A percentile compares a stretch with the other conserved stretches of the same genome.
Evolutionary conservation across 2,888 invertebrate genomes (phyloP).

Genomic region (Cryptocheilus praepositus): DNA sequence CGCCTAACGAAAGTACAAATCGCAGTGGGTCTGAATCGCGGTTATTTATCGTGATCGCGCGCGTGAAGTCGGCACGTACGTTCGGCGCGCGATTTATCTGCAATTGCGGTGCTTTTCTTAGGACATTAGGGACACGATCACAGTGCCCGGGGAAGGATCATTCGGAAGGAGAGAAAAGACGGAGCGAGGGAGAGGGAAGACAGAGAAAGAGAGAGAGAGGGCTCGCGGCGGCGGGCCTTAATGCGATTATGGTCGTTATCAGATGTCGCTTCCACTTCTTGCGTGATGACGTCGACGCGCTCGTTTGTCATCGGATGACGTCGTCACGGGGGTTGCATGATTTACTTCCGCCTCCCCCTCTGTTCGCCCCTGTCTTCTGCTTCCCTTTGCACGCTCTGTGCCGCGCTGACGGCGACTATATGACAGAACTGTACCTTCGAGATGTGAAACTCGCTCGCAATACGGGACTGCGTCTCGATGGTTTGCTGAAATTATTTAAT

Average conservation of each 20-base stretch:
- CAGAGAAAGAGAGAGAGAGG: slow-evolving; percentile 7
- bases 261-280: slow-evolving; percentile 72
- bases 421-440: too few species aligned
- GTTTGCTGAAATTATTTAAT: too few species aligned
- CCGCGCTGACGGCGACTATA: not conserved
- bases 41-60: too few species aligned
- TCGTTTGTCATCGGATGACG: slow-evolving; percentile 74
- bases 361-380: slow-evolving; percentile 46
- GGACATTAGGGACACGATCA: slow-evolving; percentile 53
- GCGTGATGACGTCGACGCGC: slow-evolving; percentile 66
- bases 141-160: slow-evolving; percentile 36
- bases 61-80: slow-evolving; percentile 1
- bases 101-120: slow-evolving; percentile 50
- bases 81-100: slow-evolving; percentile 47
- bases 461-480: too few species aligned
- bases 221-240: slow-evolving; percentile 46
- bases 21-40: too few species aligned
- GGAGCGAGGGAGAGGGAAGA: not conserved
- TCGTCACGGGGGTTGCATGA: slow-evolving; percentile 69
- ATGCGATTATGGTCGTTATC: slow-evolving; percentile 73
- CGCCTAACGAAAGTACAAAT: too few species aligned
- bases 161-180: slow-evolving; percentile 15
- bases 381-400: slow-evolving; percentile 7
- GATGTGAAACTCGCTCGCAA: too few species aligned
- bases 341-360: slow-evolving; percentile 69